Conservation (phyloP, 1,140 invertebrate genomes). For the Drosophila pruinosa region DNA sequence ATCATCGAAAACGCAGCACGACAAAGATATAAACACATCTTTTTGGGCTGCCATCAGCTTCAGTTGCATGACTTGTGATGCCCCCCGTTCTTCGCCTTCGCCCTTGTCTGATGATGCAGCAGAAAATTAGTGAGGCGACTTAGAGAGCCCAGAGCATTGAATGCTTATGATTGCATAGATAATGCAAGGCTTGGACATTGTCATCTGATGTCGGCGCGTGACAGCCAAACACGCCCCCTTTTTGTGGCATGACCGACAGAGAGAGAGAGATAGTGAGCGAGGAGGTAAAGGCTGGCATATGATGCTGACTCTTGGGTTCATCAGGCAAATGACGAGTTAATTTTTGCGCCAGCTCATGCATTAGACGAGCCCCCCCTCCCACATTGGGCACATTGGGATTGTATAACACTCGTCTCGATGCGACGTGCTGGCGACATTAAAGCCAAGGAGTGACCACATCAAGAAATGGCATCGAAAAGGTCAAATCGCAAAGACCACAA, state of each 20-base stretch:
- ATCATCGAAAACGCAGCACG: too few species aligned
- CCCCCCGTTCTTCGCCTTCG: conserved; percentile 19
- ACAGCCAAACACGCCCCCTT: conserved; percentile 56
- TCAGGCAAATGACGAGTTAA: conserved; percentile 75
- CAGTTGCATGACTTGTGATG: background rate
- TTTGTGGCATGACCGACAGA: too few species aligned
- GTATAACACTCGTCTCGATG: conserved; percentile 42
- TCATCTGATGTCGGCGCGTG: conserved; percentile 62
- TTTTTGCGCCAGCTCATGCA: conserved; percentile 73
- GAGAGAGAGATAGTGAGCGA: too few species aligned
- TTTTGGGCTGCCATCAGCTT: conserved; percentile 13
- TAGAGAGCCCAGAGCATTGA: background rate
- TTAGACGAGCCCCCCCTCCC: conserved; percentile 52
- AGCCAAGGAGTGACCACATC: conserved; percentile 70
- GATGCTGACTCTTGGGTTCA: conserved; percentile 46
- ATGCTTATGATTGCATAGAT: conserved; percentile 52
- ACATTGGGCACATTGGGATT: conserved; percentile 37
- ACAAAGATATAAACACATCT: conserved; percentile 26
- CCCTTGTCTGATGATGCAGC: conserved; percentile 60
- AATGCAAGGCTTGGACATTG: conserved; percentile 47
- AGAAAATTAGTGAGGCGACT: conserved; percentile 31
- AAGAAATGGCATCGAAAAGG: conserved; percentile 57
- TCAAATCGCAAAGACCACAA: conserved; percentile 37
- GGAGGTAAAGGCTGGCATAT: background rate
- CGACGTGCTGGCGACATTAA: conserved; percentile 67